Evolutionary conservation across 2,113 vertebrate species (phyloP), one percentile per base, ranked within the genome.

Genomic region (Rhinopomastus cyanomelas): DNA sequence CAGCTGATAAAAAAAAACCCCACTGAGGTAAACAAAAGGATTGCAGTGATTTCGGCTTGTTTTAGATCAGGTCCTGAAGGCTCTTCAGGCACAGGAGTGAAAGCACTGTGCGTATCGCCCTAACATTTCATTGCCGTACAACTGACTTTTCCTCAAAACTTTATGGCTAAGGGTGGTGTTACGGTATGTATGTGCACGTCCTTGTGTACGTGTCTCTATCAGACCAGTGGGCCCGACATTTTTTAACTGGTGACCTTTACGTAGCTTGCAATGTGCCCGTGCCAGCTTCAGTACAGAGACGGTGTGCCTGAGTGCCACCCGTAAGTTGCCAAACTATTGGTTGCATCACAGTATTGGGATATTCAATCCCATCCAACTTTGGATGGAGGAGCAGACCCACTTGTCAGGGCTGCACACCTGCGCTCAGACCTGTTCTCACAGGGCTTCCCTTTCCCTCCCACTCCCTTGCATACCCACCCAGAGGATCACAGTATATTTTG

Each of bases 391-490:
- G 51, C 23, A 59, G 32, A 22, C 16, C 16, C 16, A 18, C 18
- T 23, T 36, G 29, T 34, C 32, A 39, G 1, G 2, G 21, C 52
- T 60, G 21, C 2, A 5, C 0, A 0, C 30, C 53, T 5, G 3
- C 10, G 8, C 65, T 48, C 1, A 0, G 46, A 29, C 44, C 44
- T 74, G 26, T 19, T 14, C 10, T 11, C 6, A 16, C 9, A 30
- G 48, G 32, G 44, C 48, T 90, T 30, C 37, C 34, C 22, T 60
- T 0, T 0, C 37, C 22, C 53, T 32, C 11, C 52, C 26, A 15
- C 39, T 42, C 1, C 2, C 44, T 72, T 3, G 2, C n/a, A 53
- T 72, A 83, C 39, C 39, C 62, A 27, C 62, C 16, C 4, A 1
- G 2, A 1, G 29, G 18, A 14, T 30, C 29, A 52, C 42, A 46